phyloP scores from a whole-genome alignment of 2,888 invertebrate genomes.

The Stenurella melanura region DNA sequence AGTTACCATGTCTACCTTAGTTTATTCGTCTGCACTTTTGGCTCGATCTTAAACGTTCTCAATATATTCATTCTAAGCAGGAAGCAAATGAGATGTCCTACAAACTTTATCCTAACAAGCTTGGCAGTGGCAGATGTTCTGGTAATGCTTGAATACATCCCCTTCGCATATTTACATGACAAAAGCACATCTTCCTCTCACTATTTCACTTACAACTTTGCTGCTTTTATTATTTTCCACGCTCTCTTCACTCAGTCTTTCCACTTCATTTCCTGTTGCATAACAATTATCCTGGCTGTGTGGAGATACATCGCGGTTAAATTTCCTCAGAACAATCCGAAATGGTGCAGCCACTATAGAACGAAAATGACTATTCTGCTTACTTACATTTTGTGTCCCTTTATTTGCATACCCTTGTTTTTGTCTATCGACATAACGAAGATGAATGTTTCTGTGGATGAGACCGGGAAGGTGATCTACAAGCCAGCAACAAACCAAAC shows the following conservation, averaged over 20 bases:
- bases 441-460: conserved; percentile 62
- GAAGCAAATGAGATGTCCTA: conserved; percentile 92
- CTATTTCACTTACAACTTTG: conserved; percentile 83
- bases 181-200: conserved; percentile 71
- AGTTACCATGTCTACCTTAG: conserved; percentile 89
- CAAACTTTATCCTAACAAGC: conserved; percentile 92
- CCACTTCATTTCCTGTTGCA: conserved; percentile 93
- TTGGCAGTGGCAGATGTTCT: conserved; percentile 93
- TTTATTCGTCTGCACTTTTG: conserved; percentile 90
- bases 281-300: conserved; percentile 92
- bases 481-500: conserved; percentile 42
- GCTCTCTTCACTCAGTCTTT: conserved; percentile 91
- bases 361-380: conserved; percentile 85
- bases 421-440: conserved; percentile 84
- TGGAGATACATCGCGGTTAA: conserved; percentile 93
- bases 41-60: conserved; percentile 90
- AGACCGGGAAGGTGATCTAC: conserved; percentile 71
- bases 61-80: conserved; percentile 95
- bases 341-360: conserved; percentile 88
- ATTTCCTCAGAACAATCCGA: conserved; percentile 85
- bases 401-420: conserved; percentile 89
- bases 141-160: conserved; percentile 96
- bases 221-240: conserved; percentile 89
- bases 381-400: conserved; percentile 87
- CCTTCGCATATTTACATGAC: conserved; percentile 86